Percentiles rank a stretch among this genome's conserved stretches.
Conservation (phyloP, 2,888 invertebrate genomes). For the Notodromas monacha region DNA sequence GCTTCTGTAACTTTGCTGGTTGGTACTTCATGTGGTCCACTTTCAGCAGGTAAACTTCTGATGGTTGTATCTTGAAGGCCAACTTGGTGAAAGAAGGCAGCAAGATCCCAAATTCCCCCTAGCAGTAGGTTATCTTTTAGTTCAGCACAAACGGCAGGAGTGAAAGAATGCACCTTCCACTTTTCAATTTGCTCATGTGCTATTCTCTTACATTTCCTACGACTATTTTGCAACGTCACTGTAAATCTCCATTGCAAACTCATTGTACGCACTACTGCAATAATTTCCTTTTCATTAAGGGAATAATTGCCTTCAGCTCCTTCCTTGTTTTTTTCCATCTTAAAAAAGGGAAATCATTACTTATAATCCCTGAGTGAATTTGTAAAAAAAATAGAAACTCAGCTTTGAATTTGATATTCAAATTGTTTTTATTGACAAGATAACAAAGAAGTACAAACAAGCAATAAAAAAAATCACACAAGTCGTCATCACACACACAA, state of each 20-base stretch:
- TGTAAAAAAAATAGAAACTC: background rate
- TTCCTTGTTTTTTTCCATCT: background rate
- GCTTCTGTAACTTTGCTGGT: no score
- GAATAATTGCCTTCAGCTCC: background rate
- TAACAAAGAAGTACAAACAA: background rate
- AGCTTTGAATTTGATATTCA: background rate
- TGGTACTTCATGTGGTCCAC: no score
- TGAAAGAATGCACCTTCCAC: slow-evolving; percentile 1
- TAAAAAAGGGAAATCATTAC: no score
- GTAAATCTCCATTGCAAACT: slow-evolving; percentile 1
- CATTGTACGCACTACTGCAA: slow-evolving; percentile 1
- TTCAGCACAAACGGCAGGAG: background rate
- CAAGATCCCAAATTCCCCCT: background rate
- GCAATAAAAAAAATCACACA: background rate
- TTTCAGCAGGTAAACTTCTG: no score
- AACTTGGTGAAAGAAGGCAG: no score
- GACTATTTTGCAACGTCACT: background rate
- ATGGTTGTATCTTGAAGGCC: no score
- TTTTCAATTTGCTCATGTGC: slow-evolving; percentile 4
- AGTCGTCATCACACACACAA: background rate
- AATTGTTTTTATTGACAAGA: background rate
- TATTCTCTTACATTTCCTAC: slow-evolving; percentile 1
- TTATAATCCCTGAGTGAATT: background rate
- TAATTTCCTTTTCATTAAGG: slow-evolving; percentile 1
- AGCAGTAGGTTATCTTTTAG: slow-evolving; percentile 1